phyloP scores from a whole-genome alignment of 2,888 invertebrate species.

The Ectemnius lituratus region DNA sequence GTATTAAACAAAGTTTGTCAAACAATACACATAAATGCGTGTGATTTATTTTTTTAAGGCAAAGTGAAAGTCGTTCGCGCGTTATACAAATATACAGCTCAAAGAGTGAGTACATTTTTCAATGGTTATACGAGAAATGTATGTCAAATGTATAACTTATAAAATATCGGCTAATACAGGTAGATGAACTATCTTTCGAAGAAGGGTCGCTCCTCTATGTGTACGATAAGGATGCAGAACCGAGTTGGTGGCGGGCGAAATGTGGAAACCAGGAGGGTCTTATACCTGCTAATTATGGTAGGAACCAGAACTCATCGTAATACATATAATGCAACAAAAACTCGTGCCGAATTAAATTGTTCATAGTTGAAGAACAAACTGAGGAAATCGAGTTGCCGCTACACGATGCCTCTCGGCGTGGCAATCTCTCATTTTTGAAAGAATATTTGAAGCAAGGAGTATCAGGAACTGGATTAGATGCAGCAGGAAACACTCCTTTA shows the following conservation, averaged over 20 bases:
- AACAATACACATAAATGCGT: conserved; percentile 2
- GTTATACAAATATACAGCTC: conserved; percentile 80
- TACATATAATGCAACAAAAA: background rate
- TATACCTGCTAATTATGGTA: conserved; percentile 83
- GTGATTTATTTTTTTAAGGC: conserved; percentile 67
- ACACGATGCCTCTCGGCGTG: conserved; percentile 84
- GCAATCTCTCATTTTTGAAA: conserved; percentile 81
- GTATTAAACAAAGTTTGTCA: conserved; percentile 10
- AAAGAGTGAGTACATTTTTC: conserved; percentile 77
- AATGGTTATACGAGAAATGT: conserved; percentile 2
- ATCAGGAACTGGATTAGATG: conserved; percentile 83
- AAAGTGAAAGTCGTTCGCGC: conserved; percentile 81
- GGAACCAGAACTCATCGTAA: conserved; percentile 23
- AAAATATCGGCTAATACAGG: conserved; percentile 66
- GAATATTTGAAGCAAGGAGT: conserved; percentile 82
- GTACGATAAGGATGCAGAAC: conserved; percentile 78
- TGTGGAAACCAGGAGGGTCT: conserved; percentile 80
- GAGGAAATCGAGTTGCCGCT: conserved; percentile 82
- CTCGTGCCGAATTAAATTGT: background rate
- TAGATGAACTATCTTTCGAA: conserved; percentile 82
- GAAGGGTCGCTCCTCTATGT: conserved; percentile 83
- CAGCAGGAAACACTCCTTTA: conserved; percentile 83
- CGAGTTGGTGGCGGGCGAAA: conserved; percentile 80
- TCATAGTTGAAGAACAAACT: conserved; percentile 80
- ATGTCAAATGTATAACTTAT: background rate